phyloP scores from a whole-genome alignment of 2,113 vertebrate genomes.

The Alces alces region DNA sequence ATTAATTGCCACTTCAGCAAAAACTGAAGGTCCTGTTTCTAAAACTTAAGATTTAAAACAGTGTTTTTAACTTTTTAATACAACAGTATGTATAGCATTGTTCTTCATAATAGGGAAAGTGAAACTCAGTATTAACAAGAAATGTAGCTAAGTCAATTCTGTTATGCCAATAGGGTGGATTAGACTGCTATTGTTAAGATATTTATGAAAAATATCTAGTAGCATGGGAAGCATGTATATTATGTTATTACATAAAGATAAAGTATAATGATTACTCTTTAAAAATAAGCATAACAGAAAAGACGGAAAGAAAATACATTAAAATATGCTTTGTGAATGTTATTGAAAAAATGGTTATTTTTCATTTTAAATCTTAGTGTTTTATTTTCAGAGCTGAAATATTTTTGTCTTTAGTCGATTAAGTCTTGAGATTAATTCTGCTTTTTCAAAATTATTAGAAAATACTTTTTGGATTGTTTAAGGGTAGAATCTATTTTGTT shows the following conservation, averaged over 20 bases:
- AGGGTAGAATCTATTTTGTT: background rate
- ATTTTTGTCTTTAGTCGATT: background rate
- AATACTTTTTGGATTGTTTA: background rate
- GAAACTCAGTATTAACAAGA: background rate
- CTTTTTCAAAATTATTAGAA: background rate
- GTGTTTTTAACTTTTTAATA: background rate
- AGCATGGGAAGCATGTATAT: background rate
- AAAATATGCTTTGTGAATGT: background rate
- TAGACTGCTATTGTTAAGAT: background rate
- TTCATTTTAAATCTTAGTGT: background rate
- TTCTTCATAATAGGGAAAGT: background rate
- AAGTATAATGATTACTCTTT: background rate
- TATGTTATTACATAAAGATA: background rate
- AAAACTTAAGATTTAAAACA: background rate
- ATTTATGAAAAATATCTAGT: background rate
- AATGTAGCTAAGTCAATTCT: background rate
- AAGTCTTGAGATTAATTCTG: background rate
- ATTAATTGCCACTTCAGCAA: background rate
- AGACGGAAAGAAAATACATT: background rate
- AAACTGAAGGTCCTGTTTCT: background rate
- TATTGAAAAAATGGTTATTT: background rate
- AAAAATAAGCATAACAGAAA: background rate
- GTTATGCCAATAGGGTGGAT: background rate
- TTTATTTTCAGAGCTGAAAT: background rate
- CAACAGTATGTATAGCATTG: background rate